Base-by-base conservation (phyloP, 2,797 vertebrate species). In the Oreochromis grahami region DNA sequence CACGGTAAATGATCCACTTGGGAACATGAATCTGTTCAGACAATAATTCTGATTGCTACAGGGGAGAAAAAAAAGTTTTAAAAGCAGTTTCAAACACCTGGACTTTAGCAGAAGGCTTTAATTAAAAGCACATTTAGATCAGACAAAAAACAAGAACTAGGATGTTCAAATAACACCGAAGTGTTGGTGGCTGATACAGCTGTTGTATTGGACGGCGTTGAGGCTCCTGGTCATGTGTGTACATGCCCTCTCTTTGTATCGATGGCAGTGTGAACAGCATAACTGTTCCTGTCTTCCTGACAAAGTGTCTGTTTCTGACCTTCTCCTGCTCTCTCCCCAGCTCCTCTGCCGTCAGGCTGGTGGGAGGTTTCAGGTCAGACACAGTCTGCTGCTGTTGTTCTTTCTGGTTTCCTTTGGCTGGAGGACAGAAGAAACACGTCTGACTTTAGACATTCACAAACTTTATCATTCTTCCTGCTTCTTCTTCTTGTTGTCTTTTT, bases 311-410 rank as follows among this genome's bases (percentile, higher is more conserved):
- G 6, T 17, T 14, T 41, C 87, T 19, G 9, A 93, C 91, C 92
- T 91, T 93, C 87, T 92, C 96, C 58, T 96, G 96, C 52, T 97
- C 94, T 1, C 72, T 45, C 79, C 92, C 90, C 79, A 63, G 81
- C 82, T 95, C 93, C 82, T 93, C 91, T 36, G 89, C 21, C 0
- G 53, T 93, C 87, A 93, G 84, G 36, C 79, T 38, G 34, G 7
- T 12, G 26, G 87, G 86, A 2, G 76, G 12, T 60, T 72, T 87
- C 82, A 76, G 51, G 8, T 93, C 91, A 55, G 76, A 70, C 56
- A 12, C 52, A 6, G 1, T 38, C 43, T 65, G 83, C 1, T 38
- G 72, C 43, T 79, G 74, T 6, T 48, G 51, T 3, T 86, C 86
- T 24, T 84, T 85, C 76, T 76, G 87, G 38, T 41, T 9, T 5